Evolutionary conservation across 2,888 invertebrate genomes (phyloP), one percentile per base, ranked within the genome.

Genomic region (Celastrina argiolus): DNA sequence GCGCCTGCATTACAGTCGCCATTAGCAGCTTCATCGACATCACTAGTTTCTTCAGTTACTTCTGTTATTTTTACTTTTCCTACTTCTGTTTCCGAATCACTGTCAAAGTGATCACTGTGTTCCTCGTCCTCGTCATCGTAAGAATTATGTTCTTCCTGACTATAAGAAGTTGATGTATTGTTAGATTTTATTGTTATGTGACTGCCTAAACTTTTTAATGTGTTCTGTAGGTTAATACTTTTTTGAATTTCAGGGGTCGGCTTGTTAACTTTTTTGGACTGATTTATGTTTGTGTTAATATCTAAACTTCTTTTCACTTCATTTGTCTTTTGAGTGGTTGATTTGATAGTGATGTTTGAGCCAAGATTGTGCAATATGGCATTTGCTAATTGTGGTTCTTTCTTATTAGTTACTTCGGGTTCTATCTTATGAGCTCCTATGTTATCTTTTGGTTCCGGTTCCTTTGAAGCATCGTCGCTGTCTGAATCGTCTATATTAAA

Each of bases 401-500:
- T 71, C 68, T 66, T 66, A 16, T 71, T 68, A 18, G 65, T 66
- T 22, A 34, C 31, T 41, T 66, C n/a, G n/a, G 78, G 70, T 36
- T 66, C 16, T 63, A 69, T 71, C 68, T 66, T 66, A 16, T 71
- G 68, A 18, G 65, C 31, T 41, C 64, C 64, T 28, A 34, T 18
- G 41, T 68, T 65, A 66, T 67, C 65, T 6, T 69, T 65, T 31
- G 56, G 16, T 59, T 70, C 64, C 31, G 66, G 63, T 28, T 67
- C 66, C 16, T 67, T 63, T 10, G 41, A 16, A 41, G 71, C 74
- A 70, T 84, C 85, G 67, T 90, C 87, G 74, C 82, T 82, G 66
- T 90, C 90, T 64, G 89, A 89, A 72, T 89, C 89, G 63, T 89
- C 89, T 70, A 90, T 81, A 70, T 84, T 87, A 69, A 82, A 88